These are phyloP conservation scores for Pseudorasbora parva DNA, from an alignment of 2,113 vertebrate genomes.

Conservation along the genomic window DNA sequence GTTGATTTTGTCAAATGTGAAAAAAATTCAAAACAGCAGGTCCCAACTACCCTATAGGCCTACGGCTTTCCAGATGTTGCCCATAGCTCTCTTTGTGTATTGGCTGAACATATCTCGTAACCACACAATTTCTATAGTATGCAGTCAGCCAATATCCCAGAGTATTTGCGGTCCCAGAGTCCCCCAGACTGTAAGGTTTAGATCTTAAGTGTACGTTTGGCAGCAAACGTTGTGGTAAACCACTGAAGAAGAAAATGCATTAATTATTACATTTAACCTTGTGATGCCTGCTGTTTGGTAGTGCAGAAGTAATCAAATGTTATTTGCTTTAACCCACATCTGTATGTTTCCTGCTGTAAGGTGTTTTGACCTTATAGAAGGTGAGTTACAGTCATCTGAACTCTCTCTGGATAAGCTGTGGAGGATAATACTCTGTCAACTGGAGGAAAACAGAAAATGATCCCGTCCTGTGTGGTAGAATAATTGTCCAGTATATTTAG, in stretches of 20 bases:
- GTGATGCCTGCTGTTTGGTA: background rate
- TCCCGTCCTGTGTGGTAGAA: slow-evolving; percentile 31
- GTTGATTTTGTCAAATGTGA: background rate
- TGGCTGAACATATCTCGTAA: slow-evolving; percentile 2
- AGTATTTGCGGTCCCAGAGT: slow-evolving; percentile 3
- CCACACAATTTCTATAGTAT: slow-evolving; percentile 1
- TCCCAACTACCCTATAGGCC: background rate
- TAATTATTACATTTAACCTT: background rate
- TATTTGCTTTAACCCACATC: background rate
- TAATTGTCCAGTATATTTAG: slow-evolving; percentile 47
- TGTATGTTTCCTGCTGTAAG: background rate
- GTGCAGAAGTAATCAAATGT: background rate
- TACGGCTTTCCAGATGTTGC: slow-evolving; percentile 9
- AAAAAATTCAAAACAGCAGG: slow-evolving; percentile 1
- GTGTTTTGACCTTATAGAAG: slow-evolving; percentile 32
- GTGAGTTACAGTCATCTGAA: slow-evolving; percentile 2
- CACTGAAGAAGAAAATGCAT: slow-evolving; percentile 1
- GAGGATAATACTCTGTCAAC: slow-evolving; percentile 18
- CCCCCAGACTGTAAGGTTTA: background rate
- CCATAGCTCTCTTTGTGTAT: background rate
- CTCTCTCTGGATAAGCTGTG: slow-evolving; percentile 18
- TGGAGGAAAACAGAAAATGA: slow-evolving; percentile 35
- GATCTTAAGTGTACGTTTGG: background rate
- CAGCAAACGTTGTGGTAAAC: background rate
- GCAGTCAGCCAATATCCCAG: slow-evolving; percentile 3